Conservation (phyloP, 2,797 vertebrate species). For the Amniataba percoides region DNA sequence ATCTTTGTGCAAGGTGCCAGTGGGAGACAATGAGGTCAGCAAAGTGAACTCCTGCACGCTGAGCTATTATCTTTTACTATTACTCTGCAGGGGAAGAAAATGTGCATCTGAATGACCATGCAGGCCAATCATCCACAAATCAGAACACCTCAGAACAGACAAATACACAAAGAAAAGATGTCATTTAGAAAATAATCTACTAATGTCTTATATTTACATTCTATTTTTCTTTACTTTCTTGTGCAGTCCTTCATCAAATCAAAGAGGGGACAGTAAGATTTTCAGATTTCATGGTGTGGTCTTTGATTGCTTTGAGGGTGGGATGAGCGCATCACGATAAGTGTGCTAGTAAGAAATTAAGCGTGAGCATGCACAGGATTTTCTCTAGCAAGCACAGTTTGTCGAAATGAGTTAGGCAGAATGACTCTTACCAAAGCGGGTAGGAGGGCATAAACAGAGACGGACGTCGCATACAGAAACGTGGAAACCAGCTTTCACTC, state of each 20-base stretch:
- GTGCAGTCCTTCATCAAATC: too few relatives aligned
- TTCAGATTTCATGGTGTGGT: neutral
- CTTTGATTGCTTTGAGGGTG: neutral
- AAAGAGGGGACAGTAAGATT: too few relatives aligned
- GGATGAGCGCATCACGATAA: neutral
- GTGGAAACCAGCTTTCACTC: neutral
- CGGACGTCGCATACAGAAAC: neutral
- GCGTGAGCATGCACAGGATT: neutral
- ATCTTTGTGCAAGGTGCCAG: slow-evolving; percentile 14
- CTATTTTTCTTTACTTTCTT: neutral
- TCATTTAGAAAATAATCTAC: neutral
- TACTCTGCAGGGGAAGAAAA: neutral
- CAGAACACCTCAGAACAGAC: neutral
- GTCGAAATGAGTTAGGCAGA: neutral
- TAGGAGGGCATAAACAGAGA: neutral
- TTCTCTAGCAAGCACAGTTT: neutral
- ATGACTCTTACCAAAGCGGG: neutral
- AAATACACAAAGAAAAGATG: neutral
- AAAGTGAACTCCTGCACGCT: slow-evolving; percentile 21
- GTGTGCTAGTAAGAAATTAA: neutral
- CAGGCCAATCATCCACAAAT: neutral
- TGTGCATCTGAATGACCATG: neutral
- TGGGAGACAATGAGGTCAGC: slow-evolving; percentile 24
- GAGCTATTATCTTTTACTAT: neutral
- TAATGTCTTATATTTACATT: neutral